phyloP scores from a whole-genome alignment of 2,888 invertebrate genomes.

The Caenorhabditis sp. region DNA sequence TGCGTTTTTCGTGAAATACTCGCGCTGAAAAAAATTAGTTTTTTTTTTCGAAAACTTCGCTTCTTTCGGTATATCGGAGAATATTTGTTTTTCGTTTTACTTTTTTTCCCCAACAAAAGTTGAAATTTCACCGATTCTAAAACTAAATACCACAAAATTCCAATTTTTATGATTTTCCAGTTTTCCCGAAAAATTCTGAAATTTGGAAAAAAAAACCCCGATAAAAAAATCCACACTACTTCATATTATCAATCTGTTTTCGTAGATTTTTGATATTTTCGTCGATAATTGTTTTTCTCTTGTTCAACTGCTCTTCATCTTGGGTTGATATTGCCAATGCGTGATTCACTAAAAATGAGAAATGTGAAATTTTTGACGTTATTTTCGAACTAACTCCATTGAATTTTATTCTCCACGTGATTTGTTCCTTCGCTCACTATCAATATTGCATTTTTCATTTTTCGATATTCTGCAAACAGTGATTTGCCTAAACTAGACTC shows the following conservation, averaged over 20 bases:
- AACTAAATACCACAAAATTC: no score
- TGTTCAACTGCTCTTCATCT: not conserved
- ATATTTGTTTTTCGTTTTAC: no score
- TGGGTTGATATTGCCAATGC: not conserved
- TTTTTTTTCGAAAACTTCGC: not conserved
- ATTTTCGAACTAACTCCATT: not conserved
- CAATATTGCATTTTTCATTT: not conserved
- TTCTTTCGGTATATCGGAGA: no score
- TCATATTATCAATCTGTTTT: not conserved
- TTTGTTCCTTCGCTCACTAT: not conserved
- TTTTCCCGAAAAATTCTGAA: no score
- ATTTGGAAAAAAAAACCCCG: not conserved
- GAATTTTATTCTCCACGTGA: not conserved
- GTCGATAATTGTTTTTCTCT: not conserved
- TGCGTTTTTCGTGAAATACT: constrained; percentile 18
- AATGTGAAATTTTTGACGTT: not conserved
- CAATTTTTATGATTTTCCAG: no score
- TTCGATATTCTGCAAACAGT: not conserved
- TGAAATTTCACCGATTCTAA: no score
- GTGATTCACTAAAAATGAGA: not conserved
- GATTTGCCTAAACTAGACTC: no score
- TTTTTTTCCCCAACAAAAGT: no score
- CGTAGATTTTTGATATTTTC: not conserved
- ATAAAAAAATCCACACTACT: no score
- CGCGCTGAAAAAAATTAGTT: constrained; percentile 10